These are phyloP conservation scores for Digitonthophagus gazella DNA, from an alignment of 2,888 invertebrate species.

Conservation along the genomic window DNA sequence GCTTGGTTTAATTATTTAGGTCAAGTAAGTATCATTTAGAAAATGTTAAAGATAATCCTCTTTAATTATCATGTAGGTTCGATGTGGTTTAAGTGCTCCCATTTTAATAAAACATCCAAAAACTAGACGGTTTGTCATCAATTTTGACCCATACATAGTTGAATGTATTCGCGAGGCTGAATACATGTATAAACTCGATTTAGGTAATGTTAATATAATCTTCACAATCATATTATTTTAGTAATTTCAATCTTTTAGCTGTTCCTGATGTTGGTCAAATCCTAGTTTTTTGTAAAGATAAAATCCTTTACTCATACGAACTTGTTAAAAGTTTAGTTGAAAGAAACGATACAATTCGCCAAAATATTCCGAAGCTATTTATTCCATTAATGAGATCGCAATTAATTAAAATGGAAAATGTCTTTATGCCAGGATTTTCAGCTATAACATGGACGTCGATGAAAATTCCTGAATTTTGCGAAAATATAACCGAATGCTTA, in stretches of 20 bases:
- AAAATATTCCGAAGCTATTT: constrained; percentile 65
- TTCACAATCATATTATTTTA: constrained; percentile 6
- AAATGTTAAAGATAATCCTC: not conserved
- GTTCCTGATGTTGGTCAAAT: constrained; percentile 77
- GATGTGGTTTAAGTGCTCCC: constrained; percentile 66
- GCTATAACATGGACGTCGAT: constrained; percentile 81
- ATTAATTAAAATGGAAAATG: constrained; percentile 66
- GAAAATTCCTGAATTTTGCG: constrained; percentile 65
- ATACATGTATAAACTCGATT: constrained; percentile 73
- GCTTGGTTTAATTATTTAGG: constrained; percentile 77
- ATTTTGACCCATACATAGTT: constrained; percentile 70
- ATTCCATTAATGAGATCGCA: constrained; percentile 67
- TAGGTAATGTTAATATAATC: constrained; percentile 52
- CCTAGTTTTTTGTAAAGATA: constrained; percentile 70
- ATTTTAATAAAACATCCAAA: constrained; percentile 66
- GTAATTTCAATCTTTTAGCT: constrained; percentile 45
- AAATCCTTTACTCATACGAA: constrained; percentile 63
- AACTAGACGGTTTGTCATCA: constrained; percentile 65
- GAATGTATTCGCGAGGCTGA: constrained; percentile 79
- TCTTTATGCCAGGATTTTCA: constrained; percentile 73
- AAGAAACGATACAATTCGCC: constrained; percentile 61
- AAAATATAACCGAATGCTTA: constrained; percentile 57
- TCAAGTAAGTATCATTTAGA: constrained; percentile 63
- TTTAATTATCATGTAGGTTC: constrained; percentile 60
- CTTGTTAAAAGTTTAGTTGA: constrained; percentile 61